These are phyloP conservation scores for Crax fasciolata DNA, from an alignment of 2,797 vertebrate species.

Conservation along the genomic window DNA sequence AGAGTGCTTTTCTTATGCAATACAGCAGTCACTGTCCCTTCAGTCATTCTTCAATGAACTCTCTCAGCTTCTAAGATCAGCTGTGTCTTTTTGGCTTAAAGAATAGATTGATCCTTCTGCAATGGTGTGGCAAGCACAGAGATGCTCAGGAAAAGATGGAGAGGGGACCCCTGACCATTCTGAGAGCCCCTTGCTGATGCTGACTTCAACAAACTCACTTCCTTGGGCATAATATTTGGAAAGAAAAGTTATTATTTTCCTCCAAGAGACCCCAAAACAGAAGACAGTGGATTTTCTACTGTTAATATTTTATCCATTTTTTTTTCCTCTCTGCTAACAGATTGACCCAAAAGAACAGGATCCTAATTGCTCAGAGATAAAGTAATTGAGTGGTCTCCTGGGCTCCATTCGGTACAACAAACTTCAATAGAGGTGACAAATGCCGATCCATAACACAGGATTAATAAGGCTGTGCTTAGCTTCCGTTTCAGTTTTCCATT, in stretches of 20 bases:
- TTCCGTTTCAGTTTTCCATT: conserved; percentile 69
- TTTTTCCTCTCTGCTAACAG: conserved; percentile 29
- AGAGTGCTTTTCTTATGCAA: not conserved
- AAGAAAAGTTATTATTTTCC: not conserved
- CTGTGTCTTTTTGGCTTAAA: not conserved
- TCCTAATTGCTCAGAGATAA: conserved; percentile 81
- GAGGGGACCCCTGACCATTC: not conserved
- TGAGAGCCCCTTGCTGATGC: not conserved
- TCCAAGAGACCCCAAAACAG: not conserved
- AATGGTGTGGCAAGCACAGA: not conserved
- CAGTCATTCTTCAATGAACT: not conserved
- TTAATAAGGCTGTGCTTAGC: conserved; percentile 80
- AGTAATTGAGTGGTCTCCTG: conserved; percentile 82
- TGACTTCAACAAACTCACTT: not conserved
- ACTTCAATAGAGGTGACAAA: conserved; percentile 81
- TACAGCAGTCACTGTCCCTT: not conserved
- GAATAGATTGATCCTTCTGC: not conserved
- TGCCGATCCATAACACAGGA: conserved; percentile 79
- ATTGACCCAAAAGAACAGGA: conserved; percentile 64
- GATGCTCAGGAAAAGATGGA: not conserved
- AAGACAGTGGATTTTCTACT: conserved; percentile 38
- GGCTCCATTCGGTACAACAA: conserved; percentile 76
- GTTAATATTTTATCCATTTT: conserved; percentile 29
- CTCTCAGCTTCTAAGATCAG: not conserved
- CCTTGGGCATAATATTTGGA: not conserved